phyloP scores from a whole-genome alignment of 1,140 invertebrate species.

The Phocides pigmalion region DNA sequence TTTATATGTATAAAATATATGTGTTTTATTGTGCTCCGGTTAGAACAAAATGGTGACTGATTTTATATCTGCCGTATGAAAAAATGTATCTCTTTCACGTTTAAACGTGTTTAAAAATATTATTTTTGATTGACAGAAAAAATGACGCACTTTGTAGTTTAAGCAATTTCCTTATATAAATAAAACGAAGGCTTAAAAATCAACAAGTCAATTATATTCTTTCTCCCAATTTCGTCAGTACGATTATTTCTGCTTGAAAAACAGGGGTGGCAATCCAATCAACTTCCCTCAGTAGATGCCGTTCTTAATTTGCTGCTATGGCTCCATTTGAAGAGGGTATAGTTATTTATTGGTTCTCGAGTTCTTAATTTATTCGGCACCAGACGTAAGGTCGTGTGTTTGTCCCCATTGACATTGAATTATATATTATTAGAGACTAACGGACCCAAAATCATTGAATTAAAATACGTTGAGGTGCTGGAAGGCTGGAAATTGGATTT shows the following conservation, averaged over 20 bases:
- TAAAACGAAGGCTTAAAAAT: conserved; percentile 20
- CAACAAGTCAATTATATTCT: conserved; percentile 24
- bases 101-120: not conserved
- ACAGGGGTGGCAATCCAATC: conserved; percentile 30
- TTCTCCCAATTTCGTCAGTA: conserved; percentile 24
- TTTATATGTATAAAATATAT: too few relatives aligned
- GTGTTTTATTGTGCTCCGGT: too few relatives aligned
- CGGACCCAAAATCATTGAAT: too few relatives aligned
- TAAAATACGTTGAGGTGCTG: too few relatives aligned
- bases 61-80: too few relatives aligned
- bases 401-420: too few relatives aligned
- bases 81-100: not conserved
- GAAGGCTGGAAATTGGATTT: too few relatives aligned
- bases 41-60: too few relatives aligned
- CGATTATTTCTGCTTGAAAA: conserved; percentile 27
- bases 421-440: not conserved
- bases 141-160: not conserved
- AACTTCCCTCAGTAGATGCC: conserved; percentile 19
- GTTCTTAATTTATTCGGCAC: conserved; percentile 3
- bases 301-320: conserved; percentile 26
- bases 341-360: conserved; percentile 25
- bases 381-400: not conserved
- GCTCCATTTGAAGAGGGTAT: conserved; percentile 10
- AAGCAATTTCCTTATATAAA: conserved; percentile 27
- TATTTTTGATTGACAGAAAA: not conserved